Evolutionary conservation across 2,113 vertebrate genomes (phyloP).

Genomic region (cattle (Bos taurus)): ARS-UCD2.0 NC_037330.1:80664501-80665000

Average conservation of each 20-base stretch:
- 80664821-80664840: not conserved
- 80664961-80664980: not conserved
- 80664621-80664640: not conserved
- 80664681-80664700: accelerated
- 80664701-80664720: not conserved
- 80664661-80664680: not conserved
- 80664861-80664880: not conserved
- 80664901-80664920: not conserved
- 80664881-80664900: not conserved
- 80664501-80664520: not conserved
- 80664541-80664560: not conserved
- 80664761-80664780: no score
- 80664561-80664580: not conserved
- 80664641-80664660: not conserved
- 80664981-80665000: not conserved
- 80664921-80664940: not conserved
- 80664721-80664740: not conserved
- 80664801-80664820: not conserved
- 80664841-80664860: not conserved
- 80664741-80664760: not conserved
- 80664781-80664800: not conserved
- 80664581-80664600: not conserved
- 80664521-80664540: not conserved
- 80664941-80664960: not conserved
- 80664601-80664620: not conserved